Evolutionary conservation across 92 coral and sea anemone species (phyloP), one percentile per base, ranked within the genome.

Genomic region (Porites rus): DNA sequence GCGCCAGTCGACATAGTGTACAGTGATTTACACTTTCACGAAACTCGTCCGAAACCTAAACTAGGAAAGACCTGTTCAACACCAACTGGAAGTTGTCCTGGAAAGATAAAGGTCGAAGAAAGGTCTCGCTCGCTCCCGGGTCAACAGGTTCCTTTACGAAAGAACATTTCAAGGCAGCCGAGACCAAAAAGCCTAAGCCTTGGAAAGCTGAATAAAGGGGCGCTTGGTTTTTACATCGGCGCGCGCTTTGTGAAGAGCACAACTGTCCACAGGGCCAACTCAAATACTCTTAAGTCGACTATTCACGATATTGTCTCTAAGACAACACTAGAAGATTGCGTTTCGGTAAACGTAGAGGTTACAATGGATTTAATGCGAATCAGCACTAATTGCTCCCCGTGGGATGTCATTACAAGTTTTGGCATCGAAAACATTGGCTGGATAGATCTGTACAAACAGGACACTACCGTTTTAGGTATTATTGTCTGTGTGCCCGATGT

Each of bases 1-100:
- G 79, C 79, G 18, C 99, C 99, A 25, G 92, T 97, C 10, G 95
- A 93, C 76, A 97, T 97, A n/a, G 99, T 97, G 7, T 97, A 97
- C 80, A 93, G 97, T 22, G 98, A 96, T 69, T 78, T 97, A 53
- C 95, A 95, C 20, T 77, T 76, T 54, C 87, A 73, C 38, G 80
- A 74, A 1, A 16, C 87, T 25, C 66, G 67, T 68, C 25, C 60
- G 21, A 79, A 78, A 76, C 65, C 52, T 51, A 81, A 75, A 78
- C 79, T 90, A 16, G 89, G 76, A 51, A 89, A 88, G 54, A 18
- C 83, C 24, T 71, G 68, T 51, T 78, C 89, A 5, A 85, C 85
- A 66, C 88, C 80, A 19, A 51, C 58, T 20, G 22, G 24, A 56
- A 72, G 69, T 56, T 17, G 69, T 10, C 69, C n/a, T 51, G 17